These are phyloP conservation scores for Spea multiplicata DNA, from an alignment of 2,113 vertebrate genomes.

Conservation along the genomic window DNA sequence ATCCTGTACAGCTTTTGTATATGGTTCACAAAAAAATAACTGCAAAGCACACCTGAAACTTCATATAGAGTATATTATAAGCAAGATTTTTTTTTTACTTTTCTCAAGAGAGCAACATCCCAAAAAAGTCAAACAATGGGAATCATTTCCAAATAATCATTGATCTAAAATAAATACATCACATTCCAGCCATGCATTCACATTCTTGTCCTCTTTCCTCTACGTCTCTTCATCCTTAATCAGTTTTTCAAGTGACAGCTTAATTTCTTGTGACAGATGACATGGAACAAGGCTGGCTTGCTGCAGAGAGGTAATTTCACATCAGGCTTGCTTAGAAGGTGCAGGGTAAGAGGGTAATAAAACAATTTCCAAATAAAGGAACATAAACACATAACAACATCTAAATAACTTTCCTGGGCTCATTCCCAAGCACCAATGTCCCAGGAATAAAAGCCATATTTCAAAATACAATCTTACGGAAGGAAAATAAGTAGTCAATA, in stretches of 20 bases:
- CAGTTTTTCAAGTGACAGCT: slow-evolving; percentile 39
- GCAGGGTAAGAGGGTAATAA: slow-evolving; percentile 37
- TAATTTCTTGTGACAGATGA: slow-evolving; percentile 44
- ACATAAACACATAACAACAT: background rate
- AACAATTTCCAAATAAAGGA: slow-evolving; percentile 11
- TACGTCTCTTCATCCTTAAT: slow-evolving; percentile 21
- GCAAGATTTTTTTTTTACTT: too few species aligned
- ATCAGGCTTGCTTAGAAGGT: slow-evolving; percentile 3
- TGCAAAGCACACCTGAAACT: too few species aligned
- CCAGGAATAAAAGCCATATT: background rate
- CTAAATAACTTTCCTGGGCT: slow-evolving; percentile 30
- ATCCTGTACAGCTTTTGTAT: too few species aligned
- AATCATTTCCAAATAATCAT: slow-evolving; percentile 26
- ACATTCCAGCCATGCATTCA: slow-evolving; percentile 27
- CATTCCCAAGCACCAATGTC: slow-evolving; percentile 3
- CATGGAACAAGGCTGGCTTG: background rate
- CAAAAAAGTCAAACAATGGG: background rate
- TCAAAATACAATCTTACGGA: slow-evolving; percentile 15
- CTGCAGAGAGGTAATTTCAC: background rate
- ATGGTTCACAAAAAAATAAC: too few species aligned
- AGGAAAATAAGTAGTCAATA: slow-evolving; percentile 6
- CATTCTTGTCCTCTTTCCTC: background rate
- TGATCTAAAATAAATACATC: slow-evolving; percentile 36
- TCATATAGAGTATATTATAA: too few species aligned
- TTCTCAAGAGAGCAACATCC: background rate